Evolutionary conservation across 1,140 invertebrate species (phyloP).

Genomic region (Eupeodes corollae): DNA sequence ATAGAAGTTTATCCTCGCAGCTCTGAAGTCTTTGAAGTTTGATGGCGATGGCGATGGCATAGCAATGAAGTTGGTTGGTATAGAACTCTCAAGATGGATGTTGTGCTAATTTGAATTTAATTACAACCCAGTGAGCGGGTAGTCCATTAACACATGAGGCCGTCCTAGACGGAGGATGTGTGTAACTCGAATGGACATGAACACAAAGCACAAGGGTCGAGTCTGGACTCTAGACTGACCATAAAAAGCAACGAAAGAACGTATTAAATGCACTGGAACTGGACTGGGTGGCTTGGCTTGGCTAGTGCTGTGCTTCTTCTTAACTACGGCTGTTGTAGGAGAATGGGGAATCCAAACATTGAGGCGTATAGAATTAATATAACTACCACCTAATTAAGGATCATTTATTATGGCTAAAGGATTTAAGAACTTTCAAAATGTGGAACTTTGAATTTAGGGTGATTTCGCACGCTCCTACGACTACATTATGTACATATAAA

Average conservation of each 20-base stretch:
- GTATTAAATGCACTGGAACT: too few species aligned
- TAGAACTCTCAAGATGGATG: neutral
- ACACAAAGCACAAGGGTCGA: neutral
- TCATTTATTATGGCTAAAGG: neutral
- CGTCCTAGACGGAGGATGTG: neutral
- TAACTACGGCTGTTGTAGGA: too few species aligned
- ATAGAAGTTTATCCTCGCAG: too few species aligned
- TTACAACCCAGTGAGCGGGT: neutral
- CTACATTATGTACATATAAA: too few species aligned
- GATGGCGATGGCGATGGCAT: too few species aligned
- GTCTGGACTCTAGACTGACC: neutral
- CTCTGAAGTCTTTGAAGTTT: too few species aligned
- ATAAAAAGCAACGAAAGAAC: neutral
- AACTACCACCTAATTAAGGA: neutral
- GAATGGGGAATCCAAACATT: too few species aligned
- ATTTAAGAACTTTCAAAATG: neutral
- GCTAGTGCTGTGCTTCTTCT: too few species aligned
- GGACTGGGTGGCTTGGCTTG: too few species aligned
- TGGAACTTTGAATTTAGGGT: too few species aligned
- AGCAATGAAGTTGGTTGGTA: too few species aligned
- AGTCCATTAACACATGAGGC: constrained; percentile 1
- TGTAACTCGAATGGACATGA: neutral
- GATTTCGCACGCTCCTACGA: too few species aligned
- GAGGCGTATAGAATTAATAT: neutral
- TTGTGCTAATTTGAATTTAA: constrained; percentile 5